These are phyloP conservation scores for Amblyjoppa proteus DNA, from an alignment of 2,888 invertebrate genomes.

Conservation along the genomic window DNA sequence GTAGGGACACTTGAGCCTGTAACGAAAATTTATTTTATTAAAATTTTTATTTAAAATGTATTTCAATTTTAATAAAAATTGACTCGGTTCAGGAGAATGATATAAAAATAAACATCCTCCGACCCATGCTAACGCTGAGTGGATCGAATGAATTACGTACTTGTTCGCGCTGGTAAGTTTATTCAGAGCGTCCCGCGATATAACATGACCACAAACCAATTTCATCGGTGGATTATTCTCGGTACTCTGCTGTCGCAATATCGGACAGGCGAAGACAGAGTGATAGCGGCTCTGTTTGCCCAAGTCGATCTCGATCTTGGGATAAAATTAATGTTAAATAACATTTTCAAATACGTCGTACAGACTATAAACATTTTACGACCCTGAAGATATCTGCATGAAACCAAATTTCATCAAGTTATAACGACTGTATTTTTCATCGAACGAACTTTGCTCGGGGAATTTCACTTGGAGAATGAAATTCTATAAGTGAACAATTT, in stretches of 20 bases:
- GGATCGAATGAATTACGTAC: slow-evolving; percentile 86
- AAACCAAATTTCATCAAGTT: too few species aligned
- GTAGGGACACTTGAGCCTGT: slow-evolving; percentile 98
- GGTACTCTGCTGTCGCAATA: slow-evolving; percentile 97
- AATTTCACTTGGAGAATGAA: too few species aligned
- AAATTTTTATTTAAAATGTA: neutral
- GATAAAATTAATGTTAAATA: slow-evolving; percentile 58
- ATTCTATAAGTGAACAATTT: too few species aligned
- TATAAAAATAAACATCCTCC: slow-evolving; percentile 78
- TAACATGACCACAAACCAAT: slow-evolving; percentile 98
- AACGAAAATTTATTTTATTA: slow-evolving; percentile 80
- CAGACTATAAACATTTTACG: neutral
- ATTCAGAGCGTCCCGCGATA: slow-evolving; percentile 97
- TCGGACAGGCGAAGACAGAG: slow-evolving; percentile 99
- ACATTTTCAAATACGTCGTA: slow-evolving; percentile 4
- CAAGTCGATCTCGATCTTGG: slow-evolving; percentile 97
- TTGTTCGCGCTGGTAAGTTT: slow-evolving; percentile 97
- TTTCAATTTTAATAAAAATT: slow-evolving; percentile 73
- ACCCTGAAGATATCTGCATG: too few species aligned
- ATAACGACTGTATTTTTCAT: too few species aligned
- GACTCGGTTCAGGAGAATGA: slow-evolving; percentile 69
- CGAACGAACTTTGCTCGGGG: too few species aligned
- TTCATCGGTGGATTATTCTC: slow-evolving; percentile 99
- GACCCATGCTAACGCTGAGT: neutral
- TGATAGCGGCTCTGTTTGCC: slow-evolving; percentile 97